phyloP scores from a whole-genome alignment of 2,888 invertebrate genomes.

The Allolobophora icterica region DNA sequence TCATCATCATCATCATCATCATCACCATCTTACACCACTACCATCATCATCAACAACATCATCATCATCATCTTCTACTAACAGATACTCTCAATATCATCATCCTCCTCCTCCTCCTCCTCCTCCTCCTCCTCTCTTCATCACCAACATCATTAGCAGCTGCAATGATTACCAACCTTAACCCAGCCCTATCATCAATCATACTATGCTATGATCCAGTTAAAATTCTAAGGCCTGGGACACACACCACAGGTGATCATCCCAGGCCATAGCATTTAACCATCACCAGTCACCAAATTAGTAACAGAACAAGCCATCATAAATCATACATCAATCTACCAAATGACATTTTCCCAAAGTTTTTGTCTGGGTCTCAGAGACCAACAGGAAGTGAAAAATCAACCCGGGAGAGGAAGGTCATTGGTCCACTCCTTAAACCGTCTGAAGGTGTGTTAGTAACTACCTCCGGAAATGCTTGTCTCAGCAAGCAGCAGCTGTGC shows the following conservation, averaged over 20 bases:
- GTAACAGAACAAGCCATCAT: background rate
- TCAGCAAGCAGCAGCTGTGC: background rate
- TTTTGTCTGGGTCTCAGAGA: background rate
- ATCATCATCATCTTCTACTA: slow-evolving; percentile 41
- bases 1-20: slow-evolving; percentile 43
- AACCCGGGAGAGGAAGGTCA: background rate
- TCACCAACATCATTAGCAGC: background rate
- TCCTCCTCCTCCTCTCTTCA: background rate
- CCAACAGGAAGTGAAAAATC: background rate
- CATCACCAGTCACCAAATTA: background rate
- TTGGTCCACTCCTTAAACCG: background rate
- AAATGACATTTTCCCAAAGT: background rate
- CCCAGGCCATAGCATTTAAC: background rate
- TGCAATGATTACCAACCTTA: background rate
- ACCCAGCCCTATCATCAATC: background rate
- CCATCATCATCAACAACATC: slow-evolving; percentile 42
- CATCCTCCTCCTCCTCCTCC: no score
- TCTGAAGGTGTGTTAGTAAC: background rate
- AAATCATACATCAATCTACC: background rate
- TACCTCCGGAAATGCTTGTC: background rate
- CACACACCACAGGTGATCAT: background rate
- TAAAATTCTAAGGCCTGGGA: background rate
- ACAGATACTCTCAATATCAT: background rate
- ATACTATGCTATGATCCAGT: background rate
- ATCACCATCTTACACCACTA: slow-evolving; percentile 39